Evolutionary conservation across 2,113 vertebrate genomes (phyloP).

Genomic region (Acrocephalus arundinaceus): DNA sequence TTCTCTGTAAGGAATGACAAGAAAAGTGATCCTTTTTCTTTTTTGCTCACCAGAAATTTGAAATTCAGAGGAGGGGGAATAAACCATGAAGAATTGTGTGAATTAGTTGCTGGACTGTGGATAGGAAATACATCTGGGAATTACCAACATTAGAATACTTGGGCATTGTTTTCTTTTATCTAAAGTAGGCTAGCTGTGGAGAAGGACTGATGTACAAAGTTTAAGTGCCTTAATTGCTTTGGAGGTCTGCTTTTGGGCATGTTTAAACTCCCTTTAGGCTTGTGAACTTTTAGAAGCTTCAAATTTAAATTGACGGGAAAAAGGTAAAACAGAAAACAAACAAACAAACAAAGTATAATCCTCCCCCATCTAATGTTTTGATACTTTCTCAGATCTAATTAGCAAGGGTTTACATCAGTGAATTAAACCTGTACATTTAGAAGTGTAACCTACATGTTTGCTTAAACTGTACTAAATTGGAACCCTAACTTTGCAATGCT

Average conservation of each 20-base stretch:
- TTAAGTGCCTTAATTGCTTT: constrained; percentile 1
- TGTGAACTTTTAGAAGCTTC: not conserved
- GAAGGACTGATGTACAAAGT: not conserved
- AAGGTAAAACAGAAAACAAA: not conserved
- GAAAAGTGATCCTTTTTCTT: not conserved
- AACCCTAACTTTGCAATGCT: not conserved
- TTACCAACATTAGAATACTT: not conserved
- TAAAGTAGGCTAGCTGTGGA: not conserved
- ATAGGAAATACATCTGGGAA: not conserved
- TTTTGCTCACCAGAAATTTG: not conserved
- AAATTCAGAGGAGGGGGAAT: not conserved
- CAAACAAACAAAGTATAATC: not conserved
- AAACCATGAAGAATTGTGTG: not conserved
- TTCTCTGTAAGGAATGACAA: not conserved
- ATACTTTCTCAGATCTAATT: not conserved
- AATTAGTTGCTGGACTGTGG: not conserved
- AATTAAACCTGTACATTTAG: constrained; percentile 9
- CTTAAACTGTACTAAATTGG: constrained; percentile 1
- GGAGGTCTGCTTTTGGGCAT: not conserved
- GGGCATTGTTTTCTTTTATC: not conserved
- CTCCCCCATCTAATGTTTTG: not conserved
- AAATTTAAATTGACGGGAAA: not conserved
- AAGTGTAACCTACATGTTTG: not conserved
- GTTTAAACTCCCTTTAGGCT: not conserved
- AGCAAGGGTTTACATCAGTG: not conserved